phyloP scores from a whole-genome alignment of 1,140 invertebrate species.

The Scylla paramamosain region DNA sequence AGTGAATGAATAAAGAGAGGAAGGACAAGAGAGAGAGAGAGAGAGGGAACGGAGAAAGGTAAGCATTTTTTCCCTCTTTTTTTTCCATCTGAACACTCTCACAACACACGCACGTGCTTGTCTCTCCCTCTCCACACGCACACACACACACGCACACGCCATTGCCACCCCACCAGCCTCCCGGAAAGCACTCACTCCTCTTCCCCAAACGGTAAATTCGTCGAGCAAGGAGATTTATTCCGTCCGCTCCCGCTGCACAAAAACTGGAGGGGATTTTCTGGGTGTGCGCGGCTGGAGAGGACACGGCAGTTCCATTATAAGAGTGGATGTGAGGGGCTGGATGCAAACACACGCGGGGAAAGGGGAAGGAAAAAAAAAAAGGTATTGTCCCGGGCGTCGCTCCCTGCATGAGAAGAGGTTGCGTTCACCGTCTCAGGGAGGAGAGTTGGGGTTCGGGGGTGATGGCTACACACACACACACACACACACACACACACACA shows the following conservation, averaged over 20 bases:
- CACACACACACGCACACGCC: background rate
- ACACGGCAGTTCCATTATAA: conserved; percentile 5
- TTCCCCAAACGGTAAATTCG: conserved; percentile 11
- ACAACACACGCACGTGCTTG: background rate
- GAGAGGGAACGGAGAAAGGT: background rate
- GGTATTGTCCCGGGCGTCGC: too few relatives aligned
- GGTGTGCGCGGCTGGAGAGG: background rate
- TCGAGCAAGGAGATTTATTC: background rate
- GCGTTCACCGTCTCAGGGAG: background rate
- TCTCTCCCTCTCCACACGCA: background rate
- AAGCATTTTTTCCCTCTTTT: background rate
- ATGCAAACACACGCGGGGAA: background rate
- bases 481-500: too few relatives aligned
- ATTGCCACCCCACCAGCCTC: background rate
- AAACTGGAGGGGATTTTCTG: background rate
- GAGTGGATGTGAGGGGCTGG: background rate
- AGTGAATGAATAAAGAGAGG: background rate
- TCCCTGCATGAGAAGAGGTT: too few relatives aligned
- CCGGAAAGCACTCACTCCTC: background rate
- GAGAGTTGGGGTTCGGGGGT: background rate
- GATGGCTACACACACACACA: background rate
- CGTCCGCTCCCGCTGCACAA: background rate
- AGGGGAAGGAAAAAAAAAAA: background rate
- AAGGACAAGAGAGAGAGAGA: background rate
- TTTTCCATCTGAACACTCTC: background rate